Evolutionary conservation across 2,113 vertebrate species (phyloP).

Genomic region (Albula glossodonta): DNA sequence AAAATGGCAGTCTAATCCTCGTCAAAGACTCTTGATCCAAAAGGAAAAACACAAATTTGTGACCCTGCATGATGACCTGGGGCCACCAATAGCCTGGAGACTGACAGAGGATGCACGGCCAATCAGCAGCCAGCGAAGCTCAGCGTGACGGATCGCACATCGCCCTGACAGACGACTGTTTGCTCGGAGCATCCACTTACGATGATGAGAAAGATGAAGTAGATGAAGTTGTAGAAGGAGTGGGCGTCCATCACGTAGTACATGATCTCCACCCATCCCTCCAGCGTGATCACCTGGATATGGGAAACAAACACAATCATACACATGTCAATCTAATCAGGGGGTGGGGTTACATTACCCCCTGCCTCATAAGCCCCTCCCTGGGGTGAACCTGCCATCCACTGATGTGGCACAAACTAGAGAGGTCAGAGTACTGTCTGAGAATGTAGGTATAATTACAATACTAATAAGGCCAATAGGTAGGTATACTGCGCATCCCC

Average conservation of each 20-base stretch:
- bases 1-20: neutral
- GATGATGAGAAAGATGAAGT: slow-evolving; percentile 98
- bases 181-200: slow-evolving; percentile 74
- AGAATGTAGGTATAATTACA: neutral
- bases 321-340: slow-evolving; percentile 1
- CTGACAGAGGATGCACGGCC: neutral
- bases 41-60: neutral
- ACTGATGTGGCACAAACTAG: too few species aligned
- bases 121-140: neutral
- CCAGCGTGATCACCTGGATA: slow-evolving; percentile 91
- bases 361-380: neutral
- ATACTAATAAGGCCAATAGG: too few species aligned
- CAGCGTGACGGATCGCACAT: too few species aligned
- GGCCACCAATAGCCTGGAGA: neutral
- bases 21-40: neutral
- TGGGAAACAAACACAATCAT: slow-evolving; percentile 23
- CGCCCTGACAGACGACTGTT: neutral
- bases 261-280: slow-evolving; percentile 99
- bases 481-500: neutral
- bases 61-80: neutral
- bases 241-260: slow-evolving; percentile 99
- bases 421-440: neutral
- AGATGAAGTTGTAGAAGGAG: slow-evolving; percentile 99
- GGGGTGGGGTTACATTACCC: neutral
- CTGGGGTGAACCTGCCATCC: too few species aligned